phyloP scores from a whole-genome alignment of 2,888 invertebrate genomes.

The Agrotis segetum region DNA sequence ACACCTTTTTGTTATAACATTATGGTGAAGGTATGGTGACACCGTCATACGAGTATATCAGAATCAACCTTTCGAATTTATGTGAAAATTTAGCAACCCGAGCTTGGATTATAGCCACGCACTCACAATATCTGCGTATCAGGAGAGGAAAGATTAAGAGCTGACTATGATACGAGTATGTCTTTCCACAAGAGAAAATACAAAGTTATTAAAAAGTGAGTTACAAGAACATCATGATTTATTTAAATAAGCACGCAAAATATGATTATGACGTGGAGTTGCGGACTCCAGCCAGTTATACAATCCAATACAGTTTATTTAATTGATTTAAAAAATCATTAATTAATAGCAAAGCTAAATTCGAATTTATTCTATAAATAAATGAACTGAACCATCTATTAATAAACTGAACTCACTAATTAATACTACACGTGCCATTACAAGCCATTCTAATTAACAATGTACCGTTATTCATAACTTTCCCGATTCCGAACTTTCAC shows the following conservation, averaged over 20 bases:
- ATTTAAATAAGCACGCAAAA: no score
- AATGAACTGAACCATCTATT: background rate
- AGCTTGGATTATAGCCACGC: background rate
- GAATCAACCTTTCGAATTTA: background rate
- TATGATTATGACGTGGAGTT: no score
- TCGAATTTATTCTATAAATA: background rate
- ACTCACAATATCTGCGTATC: background rate
- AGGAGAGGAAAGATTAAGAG: background rate
- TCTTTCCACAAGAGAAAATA: background rate
- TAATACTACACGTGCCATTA: background rate
- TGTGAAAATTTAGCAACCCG: background rate
- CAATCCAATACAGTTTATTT: no score
- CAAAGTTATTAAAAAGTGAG: background rate
- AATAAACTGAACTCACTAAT: constrained; percentile 1
- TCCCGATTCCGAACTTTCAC: constrained; percentile 16
- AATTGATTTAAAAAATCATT: no score
- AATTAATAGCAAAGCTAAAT: no score
- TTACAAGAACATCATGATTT: background rate
- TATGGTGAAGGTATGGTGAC: background rate
- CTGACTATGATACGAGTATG: background rate
- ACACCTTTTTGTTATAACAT: no score
- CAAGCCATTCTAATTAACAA: constrained; percentile 14
- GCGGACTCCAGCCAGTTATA: no score
- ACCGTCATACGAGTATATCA: background rate
- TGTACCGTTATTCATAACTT: constrained; percentile 14